phyloP scores from a whole-genome alignment of 1,140 invertebrate genomes.

The Cherax destructor region DNA sequence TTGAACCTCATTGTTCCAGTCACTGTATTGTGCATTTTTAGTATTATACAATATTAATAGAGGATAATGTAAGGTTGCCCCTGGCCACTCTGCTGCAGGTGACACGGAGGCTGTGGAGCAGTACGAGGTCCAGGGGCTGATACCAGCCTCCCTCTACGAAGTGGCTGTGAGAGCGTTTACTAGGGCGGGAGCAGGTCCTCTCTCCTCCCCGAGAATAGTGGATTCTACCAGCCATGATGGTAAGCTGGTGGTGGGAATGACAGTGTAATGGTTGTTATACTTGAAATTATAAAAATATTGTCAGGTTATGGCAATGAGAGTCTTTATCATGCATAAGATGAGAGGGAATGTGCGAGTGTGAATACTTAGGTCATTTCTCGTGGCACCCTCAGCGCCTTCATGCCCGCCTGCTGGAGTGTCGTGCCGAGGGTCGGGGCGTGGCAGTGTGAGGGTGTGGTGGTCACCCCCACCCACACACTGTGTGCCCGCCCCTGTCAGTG shows the following conservation, averaged over 20 bases:
- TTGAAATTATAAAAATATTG: too few species aligned
- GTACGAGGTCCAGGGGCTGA: constrained; percentile 54
- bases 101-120: constrained; percentile 32
- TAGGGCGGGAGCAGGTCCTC: constrained; percentile 52
- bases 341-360: too few species aligned
- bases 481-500: constrained; percentile 45
- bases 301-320: not conserved
- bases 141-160: constrained; percentile 61
- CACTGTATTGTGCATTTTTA: too few species aligned
- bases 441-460: constrained; percentile 68
- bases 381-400: constrained; percentile 52
- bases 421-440: constrained; percentile 47
- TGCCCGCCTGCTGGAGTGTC: constrained; percentile 68
- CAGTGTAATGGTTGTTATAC: not conserved
- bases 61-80: too few species aligned
- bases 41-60: too few species aligned
- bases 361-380: too few species aligned
- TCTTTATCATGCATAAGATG: too few species aligned
- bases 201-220: constrained; percentile 64
- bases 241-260: not conserved
- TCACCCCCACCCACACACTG: constrained; percentile 57
- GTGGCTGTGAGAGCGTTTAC: constrained; percentile 66
- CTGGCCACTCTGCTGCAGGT: constrained; percentile 4
- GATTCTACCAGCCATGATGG: constrained; percentile 56
- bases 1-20: too few species aligned